These are phyloP conservation scores for Acanthosepion lycidas DNA, from an alignment of 2,888 invertebrate species.

Conservation along the genomic window DNA sequence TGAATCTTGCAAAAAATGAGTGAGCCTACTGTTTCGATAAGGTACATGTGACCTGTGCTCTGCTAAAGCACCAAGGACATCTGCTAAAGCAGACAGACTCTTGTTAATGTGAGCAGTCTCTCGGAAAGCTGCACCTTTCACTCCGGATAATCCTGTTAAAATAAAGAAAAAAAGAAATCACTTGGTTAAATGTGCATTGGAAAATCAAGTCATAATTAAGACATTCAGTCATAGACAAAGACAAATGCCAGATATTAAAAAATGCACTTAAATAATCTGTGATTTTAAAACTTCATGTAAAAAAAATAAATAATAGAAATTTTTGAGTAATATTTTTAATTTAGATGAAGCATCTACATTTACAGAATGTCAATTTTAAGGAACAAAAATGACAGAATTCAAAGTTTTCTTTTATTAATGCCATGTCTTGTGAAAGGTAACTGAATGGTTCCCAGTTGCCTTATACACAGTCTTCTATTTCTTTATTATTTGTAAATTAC, in stretches of 20 bases:
- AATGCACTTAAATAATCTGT: too few relatives aligned
- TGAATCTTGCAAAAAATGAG: conserved; percentile 70
- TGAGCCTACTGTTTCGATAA: conserved; percentile 70
- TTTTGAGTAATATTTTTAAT: too few relatives aligned
- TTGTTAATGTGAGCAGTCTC: conserved; percentile 71
- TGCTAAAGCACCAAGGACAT: conserved; percentile 69
- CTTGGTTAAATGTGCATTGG: neutral
- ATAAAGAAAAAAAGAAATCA: conserved; percentile 47
- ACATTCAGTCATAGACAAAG: neutral
- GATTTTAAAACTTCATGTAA: too few relatives aligned
- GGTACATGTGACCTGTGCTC: conserved; percentile 70
- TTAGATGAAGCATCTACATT: too few relatives aligned
- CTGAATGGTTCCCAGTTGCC: too few relatives aligned
- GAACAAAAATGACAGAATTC: too few relatives aligned
- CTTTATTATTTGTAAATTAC: too few relatives aligned
- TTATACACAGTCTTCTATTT: too few relatives aligned
- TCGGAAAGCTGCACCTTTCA: conserved; percentile 67
- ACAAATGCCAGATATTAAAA: neutral
- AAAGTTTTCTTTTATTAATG: too few relatives aligned
- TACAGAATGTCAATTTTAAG: too few relatives aligned
- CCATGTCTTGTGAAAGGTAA: too few relatives aligned
- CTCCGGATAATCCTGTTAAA: conserved; percentile 68
- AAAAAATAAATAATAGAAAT: too few relatives aligned
- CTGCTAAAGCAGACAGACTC: conserved; percentile 69
- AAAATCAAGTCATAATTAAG: neutral